Evolutionary conservation across 1,140 invertebrate genomes (phyloP), one percentile per base, ranked within the genome.

Genomic region (Ooceraea biroi): DNA sequence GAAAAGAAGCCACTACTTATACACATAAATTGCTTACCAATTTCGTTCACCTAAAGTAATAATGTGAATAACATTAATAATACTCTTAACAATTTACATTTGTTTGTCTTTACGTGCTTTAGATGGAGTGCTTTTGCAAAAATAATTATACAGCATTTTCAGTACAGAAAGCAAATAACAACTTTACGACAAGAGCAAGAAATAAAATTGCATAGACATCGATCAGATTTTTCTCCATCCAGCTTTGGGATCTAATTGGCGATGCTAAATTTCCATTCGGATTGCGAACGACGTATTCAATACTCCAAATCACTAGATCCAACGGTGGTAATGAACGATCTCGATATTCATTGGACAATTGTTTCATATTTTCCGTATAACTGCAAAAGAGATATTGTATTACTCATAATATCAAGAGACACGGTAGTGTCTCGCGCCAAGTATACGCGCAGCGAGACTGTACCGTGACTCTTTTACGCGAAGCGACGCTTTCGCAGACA

Each of bases 331-430:
- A 1, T 44, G 71, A 30, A 0, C 69, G 69, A 61, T 83, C 69
- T 1, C 80, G 69, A n/a, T 55, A 83, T 74, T 83, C 44, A 22
- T 10, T 12, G 1, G 58, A 83, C 27, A 83, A 61, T 52, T 12
- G 25, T 52, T 83, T 74, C 71, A 83, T 83, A 44, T 83, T 83
- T 74, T 10, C 41, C 19, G 41, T 12, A 52, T 83, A 83, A 61
- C 80, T 83, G 22, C 0, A 74, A 11, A 3, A 73, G 27, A 19
- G 12, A 66, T 55, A 7, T 66, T 25, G 52, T 55, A 68, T 11
- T 10, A 36, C 50, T 78, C 66, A 8, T 14, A 55, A 60, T 27
- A 11, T 76, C 22, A 58, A n/a, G n/a, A n/a, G n/a, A n/a, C n/a
- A n/a, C n/a, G n/a, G n/a, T n/a, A n/a, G n/a, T n/a, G n/a, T n/a